Evolutionary conservation across 2,797 vertebrate genomes (phyloP).

Genomic region (Distichodus sexfasciatus): DNA sequence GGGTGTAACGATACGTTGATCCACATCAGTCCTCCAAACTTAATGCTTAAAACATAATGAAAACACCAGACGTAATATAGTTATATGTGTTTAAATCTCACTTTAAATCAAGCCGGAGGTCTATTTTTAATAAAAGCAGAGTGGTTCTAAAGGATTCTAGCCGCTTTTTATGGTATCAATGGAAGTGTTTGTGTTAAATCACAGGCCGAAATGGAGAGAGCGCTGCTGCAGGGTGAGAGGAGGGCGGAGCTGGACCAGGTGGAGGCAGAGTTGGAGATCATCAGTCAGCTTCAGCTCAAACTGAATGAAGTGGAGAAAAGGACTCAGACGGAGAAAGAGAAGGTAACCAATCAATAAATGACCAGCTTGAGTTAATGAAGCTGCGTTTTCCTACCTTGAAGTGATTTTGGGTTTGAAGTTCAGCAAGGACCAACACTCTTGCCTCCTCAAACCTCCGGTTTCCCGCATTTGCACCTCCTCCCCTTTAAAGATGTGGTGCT

Average conservation of each 20-base stretch:
- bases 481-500: slow-evolving; percentile 4
- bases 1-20: no score
- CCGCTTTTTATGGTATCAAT: not conserved
- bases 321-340: slow-evolving; percentile 86
- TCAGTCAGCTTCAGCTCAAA: slow-evolving; percentile 87
- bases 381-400: slow-evolving; percentile 5
- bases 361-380: not conserved
- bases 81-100: no score
- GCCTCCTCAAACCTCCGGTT: slow-evolving; percentile 17
- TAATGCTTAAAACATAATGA: not conserved
- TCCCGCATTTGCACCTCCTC: slow-evolving; percentile 26
- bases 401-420: slow-evolving; percentile 13
- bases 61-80: no score
- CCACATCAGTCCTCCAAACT: no score
- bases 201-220: slow-evolving; percentile 94
- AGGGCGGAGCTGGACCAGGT: slow-evolving; percentile 81
- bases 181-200: slow-evolving; percentile 6
- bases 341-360: slow-evolving; percentile 72
- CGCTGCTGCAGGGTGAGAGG: slow-evolving; percentile 88
- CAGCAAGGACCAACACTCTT: slow-evolving; percentile 17
- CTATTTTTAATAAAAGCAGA: no score
- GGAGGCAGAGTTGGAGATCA: slow-evolving; percentile 83
- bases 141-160: not conserved
- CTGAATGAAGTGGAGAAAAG: slow-evolving; percentile 81
- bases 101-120: no score